phyloP scores from a whole-genome alignment of 1,140 invertebrate species.

The Lethrus apterus region DNA sequence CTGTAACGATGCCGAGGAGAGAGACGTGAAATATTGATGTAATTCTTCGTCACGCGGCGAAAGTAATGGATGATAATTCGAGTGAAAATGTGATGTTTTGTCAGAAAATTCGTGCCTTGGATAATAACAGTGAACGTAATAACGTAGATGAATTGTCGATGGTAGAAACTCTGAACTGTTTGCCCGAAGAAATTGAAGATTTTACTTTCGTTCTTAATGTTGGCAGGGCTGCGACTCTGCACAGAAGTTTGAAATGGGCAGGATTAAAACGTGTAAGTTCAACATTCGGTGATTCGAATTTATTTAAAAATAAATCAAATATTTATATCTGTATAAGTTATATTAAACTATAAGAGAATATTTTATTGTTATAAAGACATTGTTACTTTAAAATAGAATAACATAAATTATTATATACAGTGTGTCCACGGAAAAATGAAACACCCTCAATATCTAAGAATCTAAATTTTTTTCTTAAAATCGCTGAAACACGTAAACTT shows the following conservation, averaged over 20 bases:
- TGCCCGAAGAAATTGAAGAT: conserved; percentile 4
- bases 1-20: background rate
- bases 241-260: conserved; percentile 4
- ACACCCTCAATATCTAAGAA: too few relatives aligned
- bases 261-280: conserved; percentile 5
- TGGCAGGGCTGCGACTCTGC: conserved; percentile 1
- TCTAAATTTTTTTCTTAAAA: too few relatives aligned
- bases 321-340: too few relatives aligned
- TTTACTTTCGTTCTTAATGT: conserved; percentile 4
- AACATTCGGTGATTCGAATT: too few relatives aligned
- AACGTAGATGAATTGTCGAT: background rate
- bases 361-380: too few relatives aligned
- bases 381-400: too few relatives aligned
- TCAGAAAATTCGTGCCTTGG: conserved; percentile 4
- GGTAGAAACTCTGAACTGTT: background rate
- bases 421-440: too few relatives aligned
- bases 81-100: conserved; percentile 13
- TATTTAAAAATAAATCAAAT: too few relatives aligned
- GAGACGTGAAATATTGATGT: conserved; percentile 6
- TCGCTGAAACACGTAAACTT: too few relatives aligned
- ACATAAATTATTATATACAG: too few relatives aligned
- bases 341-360: too few relatives aligned
- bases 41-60: background rate
- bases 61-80: conserved; percentile 10
- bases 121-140: background rate